Percentiles rank a stretch among this genome's conserved stretches.
Conservation (phyloP, 2,888 invertebrate species). For the Temnothorax unifasciatus region DNA sequence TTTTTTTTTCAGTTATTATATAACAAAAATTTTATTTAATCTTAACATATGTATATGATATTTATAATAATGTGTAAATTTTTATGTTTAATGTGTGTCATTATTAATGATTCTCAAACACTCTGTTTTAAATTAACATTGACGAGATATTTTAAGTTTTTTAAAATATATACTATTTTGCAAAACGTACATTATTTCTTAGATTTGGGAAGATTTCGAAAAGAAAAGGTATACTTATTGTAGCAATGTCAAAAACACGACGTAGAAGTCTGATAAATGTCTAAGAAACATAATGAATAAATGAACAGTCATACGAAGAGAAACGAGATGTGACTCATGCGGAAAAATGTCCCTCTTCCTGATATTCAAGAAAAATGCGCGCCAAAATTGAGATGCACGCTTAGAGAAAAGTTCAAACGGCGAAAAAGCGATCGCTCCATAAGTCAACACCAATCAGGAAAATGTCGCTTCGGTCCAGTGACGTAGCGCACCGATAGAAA, state of each 20-base stretch:
- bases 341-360: constrained; percentile 18
- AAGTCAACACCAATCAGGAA: constrained; percentile 82
- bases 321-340: not conserved
- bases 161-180: not conserved
- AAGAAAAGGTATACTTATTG: not conserved
- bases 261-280: not conserved
- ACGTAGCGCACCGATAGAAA: constrained; percentile 38
- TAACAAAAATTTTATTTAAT: not conserved
- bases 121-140: not conserved
- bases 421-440: constrained; percentile 81
- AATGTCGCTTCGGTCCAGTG: constrained; percentile 47
- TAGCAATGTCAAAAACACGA: not conserved
- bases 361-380: constrained; percentile 6
- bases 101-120: not conserved
- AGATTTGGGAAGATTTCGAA: not conserved
- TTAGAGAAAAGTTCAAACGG: constrained; percentile 72
- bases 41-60: not conserved
- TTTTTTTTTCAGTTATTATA: not conserved
- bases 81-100: not conserved
- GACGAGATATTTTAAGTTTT: not conserved
- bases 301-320: not conserved
- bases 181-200: not conserved
- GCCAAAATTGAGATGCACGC: constrained; percentile 57
- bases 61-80: not conserved
- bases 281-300: not conserved